Evolutionary conservation across 1,140 invertebrate genomes (phyloP).

Genomic region (Chionoecetes opilio): DNA sequence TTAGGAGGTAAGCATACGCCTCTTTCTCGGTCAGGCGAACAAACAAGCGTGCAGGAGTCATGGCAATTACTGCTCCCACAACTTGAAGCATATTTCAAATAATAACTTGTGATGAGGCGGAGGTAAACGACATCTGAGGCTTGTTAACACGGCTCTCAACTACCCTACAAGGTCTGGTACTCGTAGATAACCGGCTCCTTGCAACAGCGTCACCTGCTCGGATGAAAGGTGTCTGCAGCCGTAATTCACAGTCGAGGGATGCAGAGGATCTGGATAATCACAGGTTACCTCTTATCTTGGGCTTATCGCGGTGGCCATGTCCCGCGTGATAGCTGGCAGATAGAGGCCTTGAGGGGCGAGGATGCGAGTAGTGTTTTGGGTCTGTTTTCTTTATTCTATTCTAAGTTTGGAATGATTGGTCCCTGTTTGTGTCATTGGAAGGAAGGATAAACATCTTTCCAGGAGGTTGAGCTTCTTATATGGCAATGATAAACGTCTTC

Average conservation of each 20-base stretch:
- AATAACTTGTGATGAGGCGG: neutral
- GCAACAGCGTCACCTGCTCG: neutral
- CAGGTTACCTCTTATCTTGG: neutral
- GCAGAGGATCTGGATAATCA: neutral
- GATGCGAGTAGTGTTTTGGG: too few species aligned
- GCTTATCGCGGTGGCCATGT: neutral
- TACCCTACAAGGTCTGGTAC: neutral
- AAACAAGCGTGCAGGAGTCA: neutral
- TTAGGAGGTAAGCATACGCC: neutral
- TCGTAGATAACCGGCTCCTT: neutral
- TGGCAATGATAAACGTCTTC: too few species aligned
- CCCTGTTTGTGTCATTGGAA: too few species aligned
- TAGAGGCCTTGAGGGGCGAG: neutral
- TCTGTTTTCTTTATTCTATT: too few species aligned
- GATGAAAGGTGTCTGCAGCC: neutral
- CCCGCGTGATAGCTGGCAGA: neutral
- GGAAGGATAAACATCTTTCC: too few species aligned
- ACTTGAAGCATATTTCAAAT: neutral
- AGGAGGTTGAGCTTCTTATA: too few species aligned
- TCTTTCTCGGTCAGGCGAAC: neutral
- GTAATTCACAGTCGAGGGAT: neutral
- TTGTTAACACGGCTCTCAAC: neutral
- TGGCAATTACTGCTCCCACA: neutral
- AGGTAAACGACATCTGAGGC: neutral
- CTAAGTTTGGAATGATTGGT: too few species aligned